Conservation (phyloP, 2,888 invertebrate genomes). For the Polia nebulosa region DNA sequence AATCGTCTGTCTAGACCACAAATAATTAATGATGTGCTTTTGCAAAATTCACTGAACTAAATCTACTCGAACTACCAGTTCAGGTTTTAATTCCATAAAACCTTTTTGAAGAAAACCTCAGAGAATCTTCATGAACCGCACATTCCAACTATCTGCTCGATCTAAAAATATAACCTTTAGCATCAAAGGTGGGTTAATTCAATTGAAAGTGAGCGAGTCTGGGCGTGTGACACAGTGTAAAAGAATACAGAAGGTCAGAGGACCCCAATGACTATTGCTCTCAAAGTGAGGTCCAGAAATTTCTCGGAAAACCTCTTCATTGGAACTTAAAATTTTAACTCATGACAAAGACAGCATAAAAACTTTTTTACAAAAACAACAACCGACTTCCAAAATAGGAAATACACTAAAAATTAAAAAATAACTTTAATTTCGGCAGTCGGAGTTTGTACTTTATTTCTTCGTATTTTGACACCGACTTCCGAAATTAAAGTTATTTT, state of each 20-base stretch:
- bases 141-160: neutral
- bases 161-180: slow-evolving; percentile 32
- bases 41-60: neutral
- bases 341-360: too few relatives aligned
- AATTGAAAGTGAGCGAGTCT: slow-evolving; percentile 24
- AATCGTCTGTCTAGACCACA: neutral
- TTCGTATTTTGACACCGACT: too few relatives aligned
- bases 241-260: slow-evolving; percentile 18
- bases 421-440: too few relatives aligned
- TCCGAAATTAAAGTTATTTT: too few relatives aligned
- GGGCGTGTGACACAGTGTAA: neutral
- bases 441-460: too few relatives aligned
- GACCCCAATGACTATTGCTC: too few relatives aligned
- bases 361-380: too few relatives aligned
- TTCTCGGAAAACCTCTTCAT: neutral
- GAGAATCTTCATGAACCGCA: slow-evolving; percentile 7
- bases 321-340: neutral
- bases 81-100: slow-evolving; percentile 1
- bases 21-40: neutral
- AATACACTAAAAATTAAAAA: too few relatives aligned
- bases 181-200: slow-evolving; percentile 40
- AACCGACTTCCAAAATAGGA: too few relatives aligned
- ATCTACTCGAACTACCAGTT: neutral
- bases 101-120: neutral
- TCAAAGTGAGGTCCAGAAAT: neutral